Base-by-base conservation (phyloP, 2,888 invertebrate genomes). In the Xestobium rufovillosum region DNA sequence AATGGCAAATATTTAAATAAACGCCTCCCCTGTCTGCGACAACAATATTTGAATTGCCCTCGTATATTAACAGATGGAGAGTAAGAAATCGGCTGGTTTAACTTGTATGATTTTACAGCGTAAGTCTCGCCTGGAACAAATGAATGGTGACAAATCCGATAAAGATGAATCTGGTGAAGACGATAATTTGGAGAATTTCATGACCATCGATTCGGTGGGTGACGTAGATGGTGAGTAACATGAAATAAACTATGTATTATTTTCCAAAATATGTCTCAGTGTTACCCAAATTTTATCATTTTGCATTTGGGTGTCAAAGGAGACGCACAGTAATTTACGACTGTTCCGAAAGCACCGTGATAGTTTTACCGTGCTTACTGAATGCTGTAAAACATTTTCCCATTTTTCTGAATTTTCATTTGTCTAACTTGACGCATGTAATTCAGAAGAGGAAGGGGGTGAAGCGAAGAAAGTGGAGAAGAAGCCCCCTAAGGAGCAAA, bases 181-280 rank as follows among this genome's bases (percentile, higher is more conserved):
- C 4, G 82, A 82, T 49, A 83, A 85, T 66, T 69, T 88, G 46
- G 86, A 86, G 48, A 85, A 86, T 57, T 88, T 87, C 57, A 83
- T 86, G 72, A 87, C 88, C 1, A 74, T 89, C n/a, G 88, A 89
- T 64, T 87, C 88, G 2, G 84, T 88, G 16, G 88, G 88, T 4
- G 86, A 86, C 63, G 83, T 83, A 14, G 85, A 85, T 63, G 86
- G 86, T 65, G 83, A 15, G 14, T 31, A 10, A 31, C 12, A 17
- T 31, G n/a, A n/a, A n/a, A n/a, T n/a, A n/a, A n/a, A n/a, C n/a
- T n/a, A n/a, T n/a, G n/a, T n/a, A 36, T 9, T 10, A 12, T 13
- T 17, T 33, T 29, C 23, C 27, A 17, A 26, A 8, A 6, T 30
- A 11, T 36, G 52, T 51, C 52, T 44, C 41, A 30, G 49, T 52